Evolutionary conservation across 2,888 invertebrate genomes (phyloP).

Genomic region (Cynaeus angustus): DNA sequence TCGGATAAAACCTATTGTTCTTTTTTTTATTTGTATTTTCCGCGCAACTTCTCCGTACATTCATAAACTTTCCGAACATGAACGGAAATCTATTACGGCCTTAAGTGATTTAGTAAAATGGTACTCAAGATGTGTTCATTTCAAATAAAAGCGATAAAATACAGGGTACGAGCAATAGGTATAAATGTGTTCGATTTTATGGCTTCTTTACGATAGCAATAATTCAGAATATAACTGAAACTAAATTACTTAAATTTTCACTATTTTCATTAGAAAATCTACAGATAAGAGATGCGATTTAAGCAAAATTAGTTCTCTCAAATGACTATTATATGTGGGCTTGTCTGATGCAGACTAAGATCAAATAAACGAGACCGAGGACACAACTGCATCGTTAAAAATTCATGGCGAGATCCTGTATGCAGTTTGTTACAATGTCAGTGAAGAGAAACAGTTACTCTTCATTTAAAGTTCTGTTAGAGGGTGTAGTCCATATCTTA

Average conservation of each 20-base stretch:
- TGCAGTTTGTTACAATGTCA: constrained; percentile 4
- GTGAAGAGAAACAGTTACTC: neutral
- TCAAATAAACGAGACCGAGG: neutral
- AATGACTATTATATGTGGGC: neutral
- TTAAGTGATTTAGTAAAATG: constrained; percentile 41
- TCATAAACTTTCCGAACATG: constrained; percentile 16
- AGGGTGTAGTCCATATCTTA: neutral
- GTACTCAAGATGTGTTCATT: constrained; percentile 30
- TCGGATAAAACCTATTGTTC: neutral
- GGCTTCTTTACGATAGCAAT: constrained; percentile 34
- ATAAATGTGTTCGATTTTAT: constrained; percentile 40
- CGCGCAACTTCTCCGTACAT: neutral
- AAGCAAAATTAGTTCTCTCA: neutral
- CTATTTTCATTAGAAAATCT: neutral
- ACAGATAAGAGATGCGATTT: neutral
- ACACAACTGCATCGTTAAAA: constrained; percentile 2
- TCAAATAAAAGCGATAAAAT: constrained; percentile 36
- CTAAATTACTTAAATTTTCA: constrained; percentile 34
- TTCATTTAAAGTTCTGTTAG: constrained; percentile 7
- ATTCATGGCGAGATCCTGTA: neutral
- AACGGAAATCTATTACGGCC: constrained; percentile 30
- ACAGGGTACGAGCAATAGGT: constrained; percentile 32
- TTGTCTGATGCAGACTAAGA: neutral
- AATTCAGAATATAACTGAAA: constrained; percentile 27
- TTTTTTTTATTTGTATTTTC: neutral